A percentile compares a stretch with the other conserved stretches of the same genome.
Conservation (phyloP, 2,797 vertebrate species). For the Bryconaethiops microstoma region DNA sequence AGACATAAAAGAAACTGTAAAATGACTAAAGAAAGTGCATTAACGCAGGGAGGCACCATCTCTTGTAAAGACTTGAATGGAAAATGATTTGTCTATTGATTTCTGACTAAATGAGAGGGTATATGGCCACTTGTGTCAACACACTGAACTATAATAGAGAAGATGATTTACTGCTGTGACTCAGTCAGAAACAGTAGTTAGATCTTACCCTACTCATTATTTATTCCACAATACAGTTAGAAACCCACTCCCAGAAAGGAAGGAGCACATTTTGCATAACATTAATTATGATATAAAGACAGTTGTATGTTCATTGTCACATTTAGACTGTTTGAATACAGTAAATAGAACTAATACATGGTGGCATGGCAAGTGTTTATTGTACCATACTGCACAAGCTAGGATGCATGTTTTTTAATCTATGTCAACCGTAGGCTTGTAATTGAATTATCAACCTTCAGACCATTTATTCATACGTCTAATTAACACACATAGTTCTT, state of each 20-base stretch:
- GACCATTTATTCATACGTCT: no score
- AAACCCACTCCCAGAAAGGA: no score
- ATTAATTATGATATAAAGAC: neutral
- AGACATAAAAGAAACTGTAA: neutral
- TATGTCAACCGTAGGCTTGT: no score
- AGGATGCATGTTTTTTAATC: no score
- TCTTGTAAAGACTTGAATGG: neutral
- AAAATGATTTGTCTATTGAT: conserved; percentile 1
- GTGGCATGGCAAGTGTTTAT: no score
- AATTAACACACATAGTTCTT: no score
- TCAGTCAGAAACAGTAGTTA: neutral
- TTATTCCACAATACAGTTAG: no score
- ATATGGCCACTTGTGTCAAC: neutral
- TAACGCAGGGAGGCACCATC: neutral
- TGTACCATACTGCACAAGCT: no score
- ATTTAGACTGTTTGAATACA: neutral
- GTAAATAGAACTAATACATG: neutral
- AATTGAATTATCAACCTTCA: no score
- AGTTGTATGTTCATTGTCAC: neutral
- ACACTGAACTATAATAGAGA: neutral
- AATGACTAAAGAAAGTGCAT: neutral
- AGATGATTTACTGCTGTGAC: neutral
- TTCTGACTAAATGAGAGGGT: neutral
- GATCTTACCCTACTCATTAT: no score
- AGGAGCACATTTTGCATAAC: no score